Conservation (phyloP, 2,797 vertebrate species). For the Semaprochilodus insignis region DNA sequence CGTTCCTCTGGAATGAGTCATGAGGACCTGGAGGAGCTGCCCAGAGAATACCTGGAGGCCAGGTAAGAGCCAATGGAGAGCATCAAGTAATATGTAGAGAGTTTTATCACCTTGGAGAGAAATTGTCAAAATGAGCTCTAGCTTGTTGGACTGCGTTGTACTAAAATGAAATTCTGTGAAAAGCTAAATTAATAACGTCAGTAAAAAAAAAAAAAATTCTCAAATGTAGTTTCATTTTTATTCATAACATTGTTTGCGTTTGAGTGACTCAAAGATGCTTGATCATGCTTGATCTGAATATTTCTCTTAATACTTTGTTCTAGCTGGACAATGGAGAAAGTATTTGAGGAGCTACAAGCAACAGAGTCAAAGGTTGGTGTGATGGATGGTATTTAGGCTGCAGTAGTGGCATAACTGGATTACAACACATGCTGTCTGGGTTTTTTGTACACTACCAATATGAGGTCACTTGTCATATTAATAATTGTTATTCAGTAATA, state of each 20-base stretch:
- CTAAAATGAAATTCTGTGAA: too few relatives aligned
- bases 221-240: too few relatives aligned
- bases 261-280: background rate
- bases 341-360: constrained; percentile 96
- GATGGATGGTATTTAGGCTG: background rate
- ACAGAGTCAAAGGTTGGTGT: constrained; percentile 88
- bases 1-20: constrained; percentile 85
- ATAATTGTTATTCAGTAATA: too few relatives aligned
- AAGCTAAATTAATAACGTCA: too few relatives aligned
- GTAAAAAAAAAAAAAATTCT: too few relatives aligned
- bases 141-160: too few relatives aligned
- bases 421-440: too few relatives aligned
- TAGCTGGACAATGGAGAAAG: constrained; percentile 95
- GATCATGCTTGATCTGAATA: background rate
- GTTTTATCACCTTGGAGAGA: too few relatives aligned
- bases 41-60: constrained; percentile 90
- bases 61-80: constrained; percentile 78
- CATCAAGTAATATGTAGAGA: background rate
- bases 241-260: too few relatives aligned
- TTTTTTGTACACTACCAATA: too few relatives aligned
- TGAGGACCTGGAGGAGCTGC: constrained; percentile 89
- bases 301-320: constrained; percentile 36
- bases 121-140: too few relatives aligned
- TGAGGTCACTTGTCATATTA: too few relatives aligned
- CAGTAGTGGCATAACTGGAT: background rate